These are phyloP conservation scores for Cercopithecus hamlyni DNA, from an alignment of 2,797 vertebrate species.

Conservation along the genomic window DNA sequence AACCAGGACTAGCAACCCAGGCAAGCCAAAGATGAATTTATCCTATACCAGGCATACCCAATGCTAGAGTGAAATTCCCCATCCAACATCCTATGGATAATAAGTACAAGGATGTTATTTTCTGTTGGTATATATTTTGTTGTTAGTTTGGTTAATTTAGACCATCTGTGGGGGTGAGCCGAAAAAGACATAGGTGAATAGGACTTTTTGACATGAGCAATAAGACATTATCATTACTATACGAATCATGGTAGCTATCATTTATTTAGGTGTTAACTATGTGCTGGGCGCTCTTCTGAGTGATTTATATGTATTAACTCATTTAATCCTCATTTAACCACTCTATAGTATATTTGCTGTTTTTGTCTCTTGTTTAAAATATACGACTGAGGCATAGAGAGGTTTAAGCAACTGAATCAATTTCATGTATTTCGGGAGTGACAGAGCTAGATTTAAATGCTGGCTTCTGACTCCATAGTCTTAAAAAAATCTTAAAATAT, in stretches of 20 bases:
- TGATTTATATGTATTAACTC: background rate
- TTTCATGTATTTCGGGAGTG: background rate
- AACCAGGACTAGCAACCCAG: background rate
- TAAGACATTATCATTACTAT: background rate
- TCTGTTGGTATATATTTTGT: background rate
- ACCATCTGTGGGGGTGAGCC: background rate
- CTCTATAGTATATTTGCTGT: background rate
- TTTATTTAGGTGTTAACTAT: constrained; percentile 23
- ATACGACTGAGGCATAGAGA: background rate
- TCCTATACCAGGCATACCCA: background rate
- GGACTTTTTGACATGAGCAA: background rate
- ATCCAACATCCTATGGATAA: background rate
- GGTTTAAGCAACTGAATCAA: background rate
- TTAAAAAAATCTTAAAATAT: background rate
- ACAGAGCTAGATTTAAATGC: background rate
- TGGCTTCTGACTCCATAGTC: background rate
- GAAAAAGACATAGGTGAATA: background rate
- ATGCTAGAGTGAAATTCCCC: background rate
- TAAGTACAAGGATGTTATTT: background rate
- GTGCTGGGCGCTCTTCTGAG: background rate
- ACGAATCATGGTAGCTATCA: background rate
- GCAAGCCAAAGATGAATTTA: background rate
- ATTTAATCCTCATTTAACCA: background rate
- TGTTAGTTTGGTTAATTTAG: constrained; percentile 13
- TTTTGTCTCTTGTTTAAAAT: constrained; percentile 14